Evolutionary conservation across 2,888 invertebrate species (phyloP).

Genomic region (Thyatira batis): DNA sequence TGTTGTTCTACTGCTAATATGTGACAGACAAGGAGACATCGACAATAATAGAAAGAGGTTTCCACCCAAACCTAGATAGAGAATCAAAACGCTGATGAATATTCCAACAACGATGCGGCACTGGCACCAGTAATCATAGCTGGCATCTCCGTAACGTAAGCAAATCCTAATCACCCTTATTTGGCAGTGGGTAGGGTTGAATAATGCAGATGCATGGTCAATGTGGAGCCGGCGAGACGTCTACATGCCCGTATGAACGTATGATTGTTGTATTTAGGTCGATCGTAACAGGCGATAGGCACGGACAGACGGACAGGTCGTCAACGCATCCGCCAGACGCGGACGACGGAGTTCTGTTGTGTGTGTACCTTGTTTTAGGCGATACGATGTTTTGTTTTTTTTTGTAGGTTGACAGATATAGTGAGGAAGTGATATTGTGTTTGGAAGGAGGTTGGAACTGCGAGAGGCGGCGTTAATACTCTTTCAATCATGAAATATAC

Average conservation of each 20-base stretch:
- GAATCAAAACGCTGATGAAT: not conserved
- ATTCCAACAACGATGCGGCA: not conserved
- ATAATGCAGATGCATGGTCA: not conserved
- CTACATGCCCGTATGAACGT: conserved; percentile 9
- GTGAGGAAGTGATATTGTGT: no score
- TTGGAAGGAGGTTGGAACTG: no score
- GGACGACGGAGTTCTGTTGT: conserved; percentile 24
- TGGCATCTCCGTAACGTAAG: not conserved
- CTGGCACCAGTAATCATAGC: not conserved
- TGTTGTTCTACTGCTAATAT: no score
- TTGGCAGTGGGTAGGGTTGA: not conserved
- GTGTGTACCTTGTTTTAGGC: conserved; percentile 29
- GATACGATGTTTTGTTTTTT: conserved; percentile 2
- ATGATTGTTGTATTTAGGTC: conserved; percentile 64
- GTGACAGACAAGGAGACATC: no score
- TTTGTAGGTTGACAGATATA: no score
- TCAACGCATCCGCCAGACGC: conserved; percentile 57
- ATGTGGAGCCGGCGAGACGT: not conserved
- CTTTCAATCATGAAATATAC: not conserved
- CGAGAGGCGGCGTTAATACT: no score
- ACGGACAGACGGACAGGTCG: conserved; percentile 52
- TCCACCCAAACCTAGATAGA: not conserved
- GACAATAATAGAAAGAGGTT: not conserved
- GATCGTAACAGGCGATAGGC: conserved; percentile 74
- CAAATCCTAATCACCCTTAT: not conserved